These are phyloP conservation scores for Hipposideros larvatus DNA, from an alignment of 2,797 vertebrate species.

Conservation along the genomic window DNA sequence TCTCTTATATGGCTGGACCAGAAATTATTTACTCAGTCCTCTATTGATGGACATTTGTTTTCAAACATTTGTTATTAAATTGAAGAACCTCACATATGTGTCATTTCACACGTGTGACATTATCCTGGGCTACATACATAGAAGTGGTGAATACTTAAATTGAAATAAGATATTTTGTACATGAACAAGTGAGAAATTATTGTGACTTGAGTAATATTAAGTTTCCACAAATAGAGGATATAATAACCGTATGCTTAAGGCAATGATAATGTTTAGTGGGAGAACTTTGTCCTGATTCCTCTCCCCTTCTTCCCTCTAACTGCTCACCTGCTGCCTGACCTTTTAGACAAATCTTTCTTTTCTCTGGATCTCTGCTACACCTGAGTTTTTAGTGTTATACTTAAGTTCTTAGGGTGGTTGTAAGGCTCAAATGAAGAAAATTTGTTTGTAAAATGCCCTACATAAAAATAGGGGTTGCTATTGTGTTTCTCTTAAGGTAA, in stretches of 20 bases:
- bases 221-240: not conserved
- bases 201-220: not conserved
- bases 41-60: not conserved
- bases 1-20: not conserved
- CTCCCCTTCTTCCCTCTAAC: not conserved
- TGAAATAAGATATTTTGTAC: conserved; percentile 40
- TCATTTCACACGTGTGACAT: not conserved
- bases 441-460: not conserved
- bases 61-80: conserved; percentile 34
- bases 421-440: not conserved
- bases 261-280: not conserved
- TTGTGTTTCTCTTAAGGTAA: not conserved
- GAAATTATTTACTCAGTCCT: not conserved
- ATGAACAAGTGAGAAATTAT: conserved; percentile 19
- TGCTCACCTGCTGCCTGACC: not conserved
- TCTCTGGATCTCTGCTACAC: not conserved
- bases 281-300: not conserved
- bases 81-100: not conserved
- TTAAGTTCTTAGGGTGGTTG: not conserved
- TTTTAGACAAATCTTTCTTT: not conserved
- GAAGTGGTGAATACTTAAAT: not conserved
- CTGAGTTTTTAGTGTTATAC: conserved; percentile 6
- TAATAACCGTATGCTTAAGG: not conserved
- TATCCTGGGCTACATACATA: not conserved
- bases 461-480: not conserved